phyloP scores from a whole-genome alignment of 64 coral and sea anemone genomes.

The Montipora efflorescens region DNA sequence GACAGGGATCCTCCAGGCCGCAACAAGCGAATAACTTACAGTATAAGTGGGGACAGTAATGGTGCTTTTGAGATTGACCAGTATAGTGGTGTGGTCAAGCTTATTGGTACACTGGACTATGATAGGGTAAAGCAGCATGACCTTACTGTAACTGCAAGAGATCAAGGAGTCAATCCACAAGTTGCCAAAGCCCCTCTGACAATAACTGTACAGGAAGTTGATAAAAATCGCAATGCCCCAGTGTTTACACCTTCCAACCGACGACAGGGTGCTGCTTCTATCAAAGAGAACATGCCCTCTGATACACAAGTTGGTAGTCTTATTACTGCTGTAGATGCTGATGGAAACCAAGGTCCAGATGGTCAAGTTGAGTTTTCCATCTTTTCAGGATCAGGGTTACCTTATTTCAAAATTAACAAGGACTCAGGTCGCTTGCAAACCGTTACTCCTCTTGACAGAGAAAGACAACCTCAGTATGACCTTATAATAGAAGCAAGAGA shows the following conservation, averaged over 20 bases:
- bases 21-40: conserved; percentile 54
- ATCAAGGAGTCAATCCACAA: conserved; percentile 23
- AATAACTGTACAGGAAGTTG: conserved; percentile 82
- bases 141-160: conserved; percentile 57
- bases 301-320: conserved; percentile 10
- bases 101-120: conserved; percentile 47
- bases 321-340: conserved; percentile 66
- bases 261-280: conserved; percentile 20
- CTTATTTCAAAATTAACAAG: conserved; percentile 77
- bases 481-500: conserved; percentile 79
- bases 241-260: conserved; percentile 37
- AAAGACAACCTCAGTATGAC: conserved; percentile 67
- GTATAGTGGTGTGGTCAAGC: conserved; percentile 72
- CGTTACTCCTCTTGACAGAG: conserved; percentile 67
- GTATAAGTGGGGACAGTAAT: conserved; percentile 45
- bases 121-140: conserved; percentile 39
- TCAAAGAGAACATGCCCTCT: conserved; percentile 25
- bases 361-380: conserved; percentile 77
- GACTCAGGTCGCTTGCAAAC: conserved; percentile 54
- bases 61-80: conserved; percentile 56
- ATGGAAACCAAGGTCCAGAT: conserved; percentile 49
- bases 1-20: conserved; percentile 78
- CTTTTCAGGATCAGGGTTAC: conserved; percentile 77
- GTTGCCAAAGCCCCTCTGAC: conserved; percentile 54
- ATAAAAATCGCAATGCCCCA: conserved; percentile 77